Percentiles rank a stretch among this genome's conserved stretches.
These are phyloP conservation scores for Gallinago undulata DNA, from an alignment of 2,113 vertebrate species.

Conservation along the genomic window DNA sequence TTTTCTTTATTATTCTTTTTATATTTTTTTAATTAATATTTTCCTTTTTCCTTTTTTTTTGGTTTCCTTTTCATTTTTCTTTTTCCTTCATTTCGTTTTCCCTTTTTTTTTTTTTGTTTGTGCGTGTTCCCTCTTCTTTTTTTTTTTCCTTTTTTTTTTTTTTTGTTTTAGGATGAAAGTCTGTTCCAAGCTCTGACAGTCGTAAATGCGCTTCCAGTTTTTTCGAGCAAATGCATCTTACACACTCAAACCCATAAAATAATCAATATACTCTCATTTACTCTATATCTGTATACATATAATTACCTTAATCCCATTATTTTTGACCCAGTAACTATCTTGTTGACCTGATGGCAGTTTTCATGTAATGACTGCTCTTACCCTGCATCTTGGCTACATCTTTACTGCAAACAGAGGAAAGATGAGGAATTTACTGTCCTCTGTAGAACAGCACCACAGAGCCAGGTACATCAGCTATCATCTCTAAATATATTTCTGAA, in stretches of 20 bases:
- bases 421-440: background rate
- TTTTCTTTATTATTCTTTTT: background rate
- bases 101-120: background rate
- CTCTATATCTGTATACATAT: background rate
- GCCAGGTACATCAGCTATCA: background rate
- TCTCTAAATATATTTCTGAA: background rate
- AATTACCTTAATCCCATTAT: background rate
- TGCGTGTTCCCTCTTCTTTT: too few relatives aligned
- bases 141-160: background rate
- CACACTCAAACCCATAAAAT: background rate
- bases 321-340: background rate
- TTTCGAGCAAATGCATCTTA: background rate
- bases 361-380: background rate
- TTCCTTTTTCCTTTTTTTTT: background rate
- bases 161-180: background rate
- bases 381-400: background rate
- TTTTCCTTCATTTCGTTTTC: background rate
- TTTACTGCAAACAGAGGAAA: background rate
- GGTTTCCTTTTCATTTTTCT: background rate
- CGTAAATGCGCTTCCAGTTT: fast-evolving
- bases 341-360: background rate
- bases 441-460: background rate
- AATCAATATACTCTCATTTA: background rate
- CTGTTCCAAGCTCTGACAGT: background rate
- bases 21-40: background rate